Base-by-base conservation (phyloP, 2,113 vertebrate genomes). In the Ceyx margarethae region DNA sequence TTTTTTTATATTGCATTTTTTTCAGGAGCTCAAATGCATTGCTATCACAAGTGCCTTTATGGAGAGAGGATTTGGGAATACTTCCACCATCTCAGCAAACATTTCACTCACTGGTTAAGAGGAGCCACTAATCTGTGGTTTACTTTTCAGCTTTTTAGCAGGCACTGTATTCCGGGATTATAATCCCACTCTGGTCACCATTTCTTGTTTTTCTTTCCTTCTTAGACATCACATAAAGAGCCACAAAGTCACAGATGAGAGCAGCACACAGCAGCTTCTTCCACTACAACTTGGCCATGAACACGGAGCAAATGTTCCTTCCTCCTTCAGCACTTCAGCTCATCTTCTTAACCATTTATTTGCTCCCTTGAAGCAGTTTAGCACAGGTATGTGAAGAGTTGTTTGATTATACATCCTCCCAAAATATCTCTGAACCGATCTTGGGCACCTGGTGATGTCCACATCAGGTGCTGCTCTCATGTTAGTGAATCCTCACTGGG, bases 191-290 rank as follows among this genome's bases (percentile, higher is more conserved):
- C 77, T 60, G 84, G 48, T 87, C 81, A 89, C 81, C 67, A 77
- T 71, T 80, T 94, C 73, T 91, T 94, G 66, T 82, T 95, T 89
- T 94, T 89, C 81, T 93, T 96, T 94, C 79, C 23, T 71, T 73
- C 72, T 57, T 43, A 89, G 87, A 82, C 81, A 67, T 67, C 93
- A 92, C 65, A 87, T 0, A 1, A 92, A 74, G 56, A 89, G 45
- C 68, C 68, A 78, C 67, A 77, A 0, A 0, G 89, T 87, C 81
- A 89, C 1, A 1, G 89, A 91, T 93, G 72, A 93, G 62, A 0
- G 1, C 81, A 85, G 68, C 93, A 89, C 64, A 85, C 43, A 67
- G 64, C 72, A 82, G 79, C 56, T 67, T 94, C 89, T 91, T 56
- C 67, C 75, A 73, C 84, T 92, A 87, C 71, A 87, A 82, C 48